These are phyloP conservation scores for Paracentrotus lividus DNA, from an alignment of 53 echinoderm and acorn worm species.

Conservation along the genomic window DNA sequence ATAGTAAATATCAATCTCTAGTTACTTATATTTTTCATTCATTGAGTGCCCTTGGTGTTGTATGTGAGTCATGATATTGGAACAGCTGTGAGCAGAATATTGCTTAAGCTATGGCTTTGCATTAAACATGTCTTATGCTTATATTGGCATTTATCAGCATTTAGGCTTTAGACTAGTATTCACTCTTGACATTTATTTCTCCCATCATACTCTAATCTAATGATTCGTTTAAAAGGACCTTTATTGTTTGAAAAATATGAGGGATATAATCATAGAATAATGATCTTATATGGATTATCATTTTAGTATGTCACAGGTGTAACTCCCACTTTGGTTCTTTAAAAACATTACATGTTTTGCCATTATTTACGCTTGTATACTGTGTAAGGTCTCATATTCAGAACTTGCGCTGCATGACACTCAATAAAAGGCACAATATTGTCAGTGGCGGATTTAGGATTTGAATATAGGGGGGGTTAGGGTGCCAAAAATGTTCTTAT, in stretches of 20 bases:
- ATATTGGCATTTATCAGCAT: background rate
- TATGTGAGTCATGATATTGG: background rate
- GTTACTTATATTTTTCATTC: background rate
- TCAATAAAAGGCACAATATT: too few relatives aligned
- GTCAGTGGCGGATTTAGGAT: too few relatives aligned
- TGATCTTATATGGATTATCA: background rate
- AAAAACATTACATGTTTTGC: too few relatives aligned
- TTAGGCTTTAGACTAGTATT: background rate
- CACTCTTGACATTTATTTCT: background rate
- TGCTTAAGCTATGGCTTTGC: conserved; percentile 9
- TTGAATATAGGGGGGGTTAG: too few relatives aligned
- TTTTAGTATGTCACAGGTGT: background rate
- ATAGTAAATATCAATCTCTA: background rate
- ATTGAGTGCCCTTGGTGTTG: background rate
- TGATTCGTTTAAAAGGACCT: conserved; percentile 6
- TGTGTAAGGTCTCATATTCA: too few relatives aligned
- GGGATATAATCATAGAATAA: background rate
- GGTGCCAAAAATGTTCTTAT: too few relatives aligned
- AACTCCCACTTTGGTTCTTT: background rate
- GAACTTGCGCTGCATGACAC: too few relatives aligned
- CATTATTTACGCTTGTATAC: too few relatives aligned
- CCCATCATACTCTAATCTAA: background rate
- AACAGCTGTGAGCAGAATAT: conserved; percentile 47
- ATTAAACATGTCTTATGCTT: background rate
- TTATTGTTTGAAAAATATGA: background rate